Base-by-base conservation (phyloP, 1,140 invertebrate species). In the Cyphomyrmex costatus region DNA sequence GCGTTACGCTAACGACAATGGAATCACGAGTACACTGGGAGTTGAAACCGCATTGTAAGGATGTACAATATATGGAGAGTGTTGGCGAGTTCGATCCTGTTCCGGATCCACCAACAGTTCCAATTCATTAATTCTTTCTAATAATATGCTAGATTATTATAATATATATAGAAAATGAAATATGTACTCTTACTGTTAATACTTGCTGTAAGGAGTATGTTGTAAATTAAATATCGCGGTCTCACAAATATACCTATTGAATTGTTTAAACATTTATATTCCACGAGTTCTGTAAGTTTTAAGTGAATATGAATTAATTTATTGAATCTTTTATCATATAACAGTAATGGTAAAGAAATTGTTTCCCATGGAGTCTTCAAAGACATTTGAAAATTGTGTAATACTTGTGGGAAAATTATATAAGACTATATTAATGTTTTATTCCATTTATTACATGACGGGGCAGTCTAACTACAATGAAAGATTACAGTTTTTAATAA, bases 21-120 rank as follows among this genome's bases (percentile, higher is more conserved):
- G 98, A 98, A 93, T 96, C 97, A 66, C 96, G 97, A 94, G 96
- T 97, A 14, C 96, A 97, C 6, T 98, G 97, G 97, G 97, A 98
- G 92, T 90, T 99, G 63, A 96, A 95, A 85, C 96, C 96, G 8
- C 97, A 94, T 91, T 95, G 96, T 56, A 95, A 96, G 49, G 95
- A 96, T 79, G 93, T 95, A 56, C 97, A 98, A 94, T 98, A 98
- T 93, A 96, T 97, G 87, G 96, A 97, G 68, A 96, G 97, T 92
- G 73, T 98, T n/a, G 97, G 97, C 78, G 98, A 99, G 88, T 98
- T 97, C 94, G 94, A 96, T 36, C 95, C 95, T 53, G 12, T 88
- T 42, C 58, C 66, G 27, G n/a, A 86, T 27, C 83, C 88, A 46
- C 78, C 84, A 19, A 71, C 36, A 1, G 2, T 89, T 65, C 3